Conservation (phyloP, 1,140 invertebrate species). For the Phenacoccus solenopsis region DNA sequence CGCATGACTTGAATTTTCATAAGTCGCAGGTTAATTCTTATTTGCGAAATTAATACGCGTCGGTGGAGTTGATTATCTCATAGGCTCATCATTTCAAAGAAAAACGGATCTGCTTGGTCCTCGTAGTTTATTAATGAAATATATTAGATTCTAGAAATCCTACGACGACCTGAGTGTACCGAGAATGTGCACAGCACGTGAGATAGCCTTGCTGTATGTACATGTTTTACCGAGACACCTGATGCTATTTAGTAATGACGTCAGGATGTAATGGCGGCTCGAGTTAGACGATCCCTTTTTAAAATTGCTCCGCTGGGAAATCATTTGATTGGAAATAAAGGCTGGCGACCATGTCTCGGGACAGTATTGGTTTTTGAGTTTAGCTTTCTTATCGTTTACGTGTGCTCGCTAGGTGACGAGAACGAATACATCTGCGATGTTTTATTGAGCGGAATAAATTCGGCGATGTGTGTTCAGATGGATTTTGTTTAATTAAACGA, state of each 20-base stretch:
- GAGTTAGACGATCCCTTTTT: not conserved
- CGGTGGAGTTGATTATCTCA: too few species aligned
- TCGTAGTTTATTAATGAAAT: too few species aligned
- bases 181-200: too few species aligned
- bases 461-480: not conserved
- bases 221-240: not conserved
- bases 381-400: not conserved
- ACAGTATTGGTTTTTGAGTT: not conserved
- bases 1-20: too few species aligned
- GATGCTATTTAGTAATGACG: constrained; percentile 1
- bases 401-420: not conserved
- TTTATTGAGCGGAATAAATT: not conserved
- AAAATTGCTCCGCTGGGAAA: not conserved
- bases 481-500: not conserved
- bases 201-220: too few species aligned
- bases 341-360: not conserved
- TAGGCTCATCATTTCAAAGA: too few species aligned
- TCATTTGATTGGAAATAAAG: not conserved
- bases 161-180: too few species aligned
- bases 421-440: not conserved
- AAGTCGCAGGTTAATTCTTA: too few species aligned
- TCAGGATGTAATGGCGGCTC: not conserved
- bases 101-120: too few species aligned
- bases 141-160: too few species aligned
- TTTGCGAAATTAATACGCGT: too few species aligned